Evolutionary conservation across 2,113 vertebrate genomes (phyloP), one percentile per base, ranked within the genome.

Genomic region (Oreocharis arfaki): DNA sequence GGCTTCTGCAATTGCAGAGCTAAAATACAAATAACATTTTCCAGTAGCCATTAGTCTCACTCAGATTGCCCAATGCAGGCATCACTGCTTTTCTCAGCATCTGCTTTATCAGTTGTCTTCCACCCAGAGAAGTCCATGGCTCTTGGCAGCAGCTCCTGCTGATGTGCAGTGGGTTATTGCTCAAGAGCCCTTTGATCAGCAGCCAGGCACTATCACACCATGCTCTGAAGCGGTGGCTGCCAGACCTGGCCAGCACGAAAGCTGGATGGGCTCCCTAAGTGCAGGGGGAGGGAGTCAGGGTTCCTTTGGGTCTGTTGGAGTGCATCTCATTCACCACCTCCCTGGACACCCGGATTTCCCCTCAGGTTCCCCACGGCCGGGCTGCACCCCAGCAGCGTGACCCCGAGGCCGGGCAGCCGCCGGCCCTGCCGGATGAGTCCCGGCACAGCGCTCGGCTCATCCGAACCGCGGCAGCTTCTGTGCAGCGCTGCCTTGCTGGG

Each of bases 141-240:
- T 96, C 68, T 75, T 97, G 95, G 95, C 92, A 95, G 85, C 85
- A 76, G 90, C 87, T 85, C 41, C 64, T 95, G 91, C 95, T 97
- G 94, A 93, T 96, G 95, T 78, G 93, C 70, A 90, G 79, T 41
- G 50, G 68, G 46, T 37, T 65, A 4, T 96, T 97, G 96, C 95
- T 82, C 69, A 96, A 97, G 90, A 96, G 65, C n/a, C 83, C 91
- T 97, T 96, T 97, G 93, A 97, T 97, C 83, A 12, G 86, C 65
- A 82, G 95, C 96, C 97, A 97, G 93, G 61, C 94, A 7, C 81
- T 65, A 53, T 84, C 70, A 79, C 88, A 42, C 74, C 60, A 19
- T 26, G 81, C 84, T 86, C 76, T 4, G 46, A 1, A 89, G n/a
- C 69, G 7, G 30, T 20, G 74, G 61, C 93, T 88, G 86, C 93